These are phyloP conservation scores for Xylota segnis DNA, from an alignment of 2,888 invertebrate genomes.

Conservation along the genomic window DNA sequence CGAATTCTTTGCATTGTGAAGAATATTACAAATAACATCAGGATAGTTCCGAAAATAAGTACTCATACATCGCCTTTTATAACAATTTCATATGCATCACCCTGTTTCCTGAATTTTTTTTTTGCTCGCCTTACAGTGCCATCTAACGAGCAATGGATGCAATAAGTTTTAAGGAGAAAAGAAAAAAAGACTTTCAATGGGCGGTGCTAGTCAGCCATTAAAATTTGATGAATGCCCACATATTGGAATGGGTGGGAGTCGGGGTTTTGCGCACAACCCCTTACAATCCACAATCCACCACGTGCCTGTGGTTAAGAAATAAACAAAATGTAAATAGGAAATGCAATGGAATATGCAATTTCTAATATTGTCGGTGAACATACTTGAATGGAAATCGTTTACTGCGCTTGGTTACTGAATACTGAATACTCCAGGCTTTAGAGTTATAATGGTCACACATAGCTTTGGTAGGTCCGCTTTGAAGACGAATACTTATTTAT, in stretches of 20 bases:
- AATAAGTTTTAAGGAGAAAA: slow-evolving; percentile 19
- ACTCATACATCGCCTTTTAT: too few species aligned
- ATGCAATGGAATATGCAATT: too few species aligned
- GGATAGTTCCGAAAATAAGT: too few species aligned
- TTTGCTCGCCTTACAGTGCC: neutral
- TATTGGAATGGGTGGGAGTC: slow-evolving; percentile 62
- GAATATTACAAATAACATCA: too few species aligned
- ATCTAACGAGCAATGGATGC: slow-evolving; percentile 46
- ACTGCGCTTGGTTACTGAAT: too few species aligned
- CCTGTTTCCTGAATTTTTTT: neutral
- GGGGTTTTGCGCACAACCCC: slow-evolving; percentile 57
- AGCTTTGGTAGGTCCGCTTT: too few species aligned
- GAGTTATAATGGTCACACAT: too few species aligned
- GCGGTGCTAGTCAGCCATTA: slow-evolving; percentile 80
- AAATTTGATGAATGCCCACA: slow-evolving; percentile 78
- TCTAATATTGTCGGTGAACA: too few species aligned
- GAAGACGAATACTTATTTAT: too few species aligned
- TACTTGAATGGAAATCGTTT: too few species aligned
- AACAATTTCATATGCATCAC: neutral
- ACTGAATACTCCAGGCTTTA: too few species aligned
- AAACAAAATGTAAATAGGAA: neutral
- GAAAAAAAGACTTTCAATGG: slow-evolving; percentile 57
- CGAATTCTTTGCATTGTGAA: neutral
- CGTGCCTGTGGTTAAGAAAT: slow-evolving; percentile 59
- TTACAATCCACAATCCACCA: slow-evolving; percentile 75